Evolutionary conservation across 2,888 invertebrate species (phyloP).

Genomic region (Apamea monoglypha): DNA sequence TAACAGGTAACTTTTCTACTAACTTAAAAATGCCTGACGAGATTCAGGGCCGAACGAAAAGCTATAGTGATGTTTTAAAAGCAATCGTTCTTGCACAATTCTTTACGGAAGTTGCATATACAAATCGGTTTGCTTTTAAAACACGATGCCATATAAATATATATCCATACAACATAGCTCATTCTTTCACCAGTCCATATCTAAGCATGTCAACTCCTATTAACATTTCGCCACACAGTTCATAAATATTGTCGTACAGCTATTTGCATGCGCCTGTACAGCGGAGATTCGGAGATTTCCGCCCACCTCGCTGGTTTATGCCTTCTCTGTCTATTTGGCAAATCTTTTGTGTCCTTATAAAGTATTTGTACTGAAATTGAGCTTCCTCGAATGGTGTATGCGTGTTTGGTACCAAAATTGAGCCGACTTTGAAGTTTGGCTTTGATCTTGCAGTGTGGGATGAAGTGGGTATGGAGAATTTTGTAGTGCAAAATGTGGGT

Average conservation of each 20-base stretch:
- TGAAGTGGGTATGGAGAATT: conserved; percentile 11
- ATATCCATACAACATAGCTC: conserved; percentile 13
- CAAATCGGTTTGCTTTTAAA: conserved; percentile 6
- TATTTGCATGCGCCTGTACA: conserved; percentile 65
- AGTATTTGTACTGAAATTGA: conserved; percentile 44
- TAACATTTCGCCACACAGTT: conserved; percentile 65
- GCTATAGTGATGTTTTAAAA: background rate
- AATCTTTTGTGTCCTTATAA: conserved; percentile 60
- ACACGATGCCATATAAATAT: conserved; percentile 18
- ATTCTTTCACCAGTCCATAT: conserved; percentile 52
- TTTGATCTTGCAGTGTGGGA: conserved; percentile 51
- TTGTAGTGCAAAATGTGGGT: conserved; percentile 14
- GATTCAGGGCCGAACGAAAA: background rate
- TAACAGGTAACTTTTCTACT: background rate
- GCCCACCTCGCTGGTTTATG: conserved; percentile 64
- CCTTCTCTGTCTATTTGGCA: conserved; percentile 52
- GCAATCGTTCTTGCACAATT: background rate
- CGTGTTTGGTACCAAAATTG: conserved; percentile 28
- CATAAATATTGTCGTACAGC: conserved; percentile 63
- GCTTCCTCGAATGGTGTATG: conserved; percentile 23
- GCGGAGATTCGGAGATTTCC: conserved; percentile 68
- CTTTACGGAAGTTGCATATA: background rate
- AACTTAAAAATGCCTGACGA: background rate
- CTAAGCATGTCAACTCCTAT: conserved; percentile 64
- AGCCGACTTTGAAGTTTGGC: conserved; percentile 54